These are phyloP conservation scores for Thripadectes ignobilis DNA, from an alignment of 2,797 vertebrate species.

Conservation along the genomic window DNA sequence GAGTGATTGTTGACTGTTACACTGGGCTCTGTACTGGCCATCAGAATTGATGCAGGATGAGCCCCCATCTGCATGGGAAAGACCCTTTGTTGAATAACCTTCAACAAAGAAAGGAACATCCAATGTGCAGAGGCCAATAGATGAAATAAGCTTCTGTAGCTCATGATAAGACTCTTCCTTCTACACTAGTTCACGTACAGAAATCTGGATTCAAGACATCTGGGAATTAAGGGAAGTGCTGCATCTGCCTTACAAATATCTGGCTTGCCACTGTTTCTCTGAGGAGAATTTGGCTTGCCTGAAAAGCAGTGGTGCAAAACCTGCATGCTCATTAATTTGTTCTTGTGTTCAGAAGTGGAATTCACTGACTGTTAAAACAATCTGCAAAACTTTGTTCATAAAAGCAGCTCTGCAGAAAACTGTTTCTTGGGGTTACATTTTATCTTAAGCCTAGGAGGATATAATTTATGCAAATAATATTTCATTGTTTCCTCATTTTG, in stretches of 20 bases:
- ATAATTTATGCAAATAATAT: slow-evolving; percentile 14
- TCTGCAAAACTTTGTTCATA: neutral
- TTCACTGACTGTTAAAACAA: neutral
- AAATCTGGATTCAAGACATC: neutral
- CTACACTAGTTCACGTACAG: neutral
- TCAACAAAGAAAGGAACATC: neutral
- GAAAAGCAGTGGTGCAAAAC: neutral
- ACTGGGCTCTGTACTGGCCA: fast-evolving
- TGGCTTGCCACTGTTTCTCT: neutral
- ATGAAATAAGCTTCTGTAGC: neutral
- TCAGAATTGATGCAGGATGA: neutral
- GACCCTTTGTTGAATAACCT: neutral
- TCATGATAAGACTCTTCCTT: neutral
- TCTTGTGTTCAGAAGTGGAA: neutral
- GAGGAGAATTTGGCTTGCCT: neutral
- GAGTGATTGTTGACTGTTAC: fast-evolving
- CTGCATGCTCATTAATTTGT: neutral
- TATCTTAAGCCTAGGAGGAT: neutral
- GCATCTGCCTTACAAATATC: neutral
- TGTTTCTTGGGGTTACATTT: neutral
- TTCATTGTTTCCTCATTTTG: slow-evolving; percentile 14
- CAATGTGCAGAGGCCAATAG: neutral
- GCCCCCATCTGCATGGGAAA: neutral
- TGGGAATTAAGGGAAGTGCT: neutral
- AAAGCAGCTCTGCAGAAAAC: neutral